Percentiles rank a stretch among this genome's conserved stretches.
These are phyloP conservation scores for Oncopeltus fasciatus DNA, from an alignment of 1,140 invertebrate genomes.

Conservation along the genomic window DNA sequence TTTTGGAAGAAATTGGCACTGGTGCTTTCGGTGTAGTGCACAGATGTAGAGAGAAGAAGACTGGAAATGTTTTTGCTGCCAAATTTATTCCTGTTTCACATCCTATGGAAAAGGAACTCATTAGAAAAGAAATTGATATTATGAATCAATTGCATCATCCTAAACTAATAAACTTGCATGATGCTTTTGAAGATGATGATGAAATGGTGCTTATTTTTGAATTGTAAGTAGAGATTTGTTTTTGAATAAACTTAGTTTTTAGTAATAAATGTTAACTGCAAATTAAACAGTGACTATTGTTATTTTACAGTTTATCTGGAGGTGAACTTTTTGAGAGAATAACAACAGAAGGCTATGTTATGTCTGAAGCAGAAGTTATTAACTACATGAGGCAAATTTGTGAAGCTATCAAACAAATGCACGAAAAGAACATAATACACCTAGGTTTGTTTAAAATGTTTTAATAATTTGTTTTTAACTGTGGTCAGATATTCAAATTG, in stretches of 20 bases:
- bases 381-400: constrained; percentile 99
- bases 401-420: constrained; percentile 97
- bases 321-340: constrained; percentile 97
- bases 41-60: constrained; percentile 85
- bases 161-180: constrained; percentile 93
- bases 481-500: no score
- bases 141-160: constrained; percentile 98
- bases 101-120: constrained; percentile 89
- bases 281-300: constrained; percentile 6
- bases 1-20: constrained; percentile 96
- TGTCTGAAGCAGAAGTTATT: constrained; percentile 98
- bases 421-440: constrained; percentile 98
- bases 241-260: neutral
- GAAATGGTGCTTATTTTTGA: constrained; percentile 99
- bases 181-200: constrained; percentile 97
- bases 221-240: constrained; percentile 60
- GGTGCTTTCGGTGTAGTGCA: constrained; percentile 99
- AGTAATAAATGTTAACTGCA: neutral
- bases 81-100: constrained; percentile 97
- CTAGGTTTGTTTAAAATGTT: constrained; percentile 50
- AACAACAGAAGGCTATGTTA: constrained; percentile 90
- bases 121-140: constrained; percentile 95
- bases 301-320: constrained; percentile 69
- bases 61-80: constrained; percentile 93
- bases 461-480: no score